phyloP scores from a whole-genome alignment of 2,113 vertebrate genomes.

The Phaethornis superciliosus region DNA sequence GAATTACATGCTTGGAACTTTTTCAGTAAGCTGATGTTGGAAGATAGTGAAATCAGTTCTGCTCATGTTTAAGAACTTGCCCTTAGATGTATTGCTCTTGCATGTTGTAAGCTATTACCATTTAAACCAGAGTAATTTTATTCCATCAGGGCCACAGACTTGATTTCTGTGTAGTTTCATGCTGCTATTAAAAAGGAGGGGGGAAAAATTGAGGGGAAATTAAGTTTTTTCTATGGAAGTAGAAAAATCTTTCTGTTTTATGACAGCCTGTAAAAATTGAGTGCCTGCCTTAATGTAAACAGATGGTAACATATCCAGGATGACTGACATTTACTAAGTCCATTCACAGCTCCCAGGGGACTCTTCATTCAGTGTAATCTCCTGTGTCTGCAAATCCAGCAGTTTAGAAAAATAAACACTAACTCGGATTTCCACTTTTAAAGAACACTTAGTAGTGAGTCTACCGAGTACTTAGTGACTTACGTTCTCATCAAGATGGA shows the following conservation, averaged over 20 bases:
- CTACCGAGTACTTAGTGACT: neutral
- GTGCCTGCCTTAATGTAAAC: neutral
- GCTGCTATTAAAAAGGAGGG: neutral
- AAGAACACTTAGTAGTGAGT: neutral
- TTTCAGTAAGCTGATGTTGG: neutral
- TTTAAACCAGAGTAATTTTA: neutral
- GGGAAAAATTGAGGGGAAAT: neutral
- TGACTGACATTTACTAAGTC: neutral
- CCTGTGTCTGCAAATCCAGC: neutral
- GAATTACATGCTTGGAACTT: neutral
- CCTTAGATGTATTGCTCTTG: neutral
- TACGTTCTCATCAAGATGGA: neutral
- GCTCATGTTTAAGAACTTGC: neutral
- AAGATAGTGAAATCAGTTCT: neutral
- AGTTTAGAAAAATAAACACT: neutral
- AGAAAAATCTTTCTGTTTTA: neutral
- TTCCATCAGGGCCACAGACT: neutral
- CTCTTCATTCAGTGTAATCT: neutral
- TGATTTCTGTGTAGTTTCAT: neutral
- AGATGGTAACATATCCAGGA: neutral
- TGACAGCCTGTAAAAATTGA: slow-evolving; percentile 7
- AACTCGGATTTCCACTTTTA: neutral
- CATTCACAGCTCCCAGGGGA: neutral
- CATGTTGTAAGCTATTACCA: neutral
- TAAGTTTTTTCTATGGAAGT: neutral